phyloP scores from a whole-genome alignment of 2,797 vertebrate species.

The Myiotriccus ornatus region DNA sequence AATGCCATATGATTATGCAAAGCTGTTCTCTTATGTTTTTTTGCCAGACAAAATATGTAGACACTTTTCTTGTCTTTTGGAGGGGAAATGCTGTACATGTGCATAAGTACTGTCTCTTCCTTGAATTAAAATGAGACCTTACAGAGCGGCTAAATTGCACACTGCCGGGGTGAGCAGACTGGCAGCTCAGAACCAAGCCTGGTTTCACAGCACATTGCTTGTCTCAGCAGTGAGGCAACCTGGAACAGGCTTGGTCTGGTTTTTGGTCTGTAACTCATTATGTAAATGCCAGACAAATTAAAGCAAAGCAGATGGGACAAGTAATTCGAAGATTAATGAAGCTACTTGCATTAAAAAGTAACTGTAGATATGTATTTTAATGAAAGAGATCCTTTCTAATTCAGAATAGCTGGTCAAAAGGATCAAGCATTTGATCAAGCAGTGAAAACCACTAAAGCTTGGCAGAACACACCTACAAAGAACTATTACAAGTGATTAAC shows the following conservation, averaged over 20 bases:
- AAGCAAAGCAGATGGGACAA: constrained; percentile 67
- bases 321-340: constrained; percentile 63
- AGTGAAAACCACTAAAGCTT: neutral
- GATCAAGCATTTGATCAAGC: neutral
- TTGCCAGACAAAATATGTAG: constrained; percentile 62
- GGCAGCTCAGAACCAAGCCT: neutral
- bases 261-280: constrained; percentile 48
- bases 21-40: constrained; percentile 40
- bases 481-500: neutral
- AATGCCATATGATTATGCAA: constrained; percentile 37
- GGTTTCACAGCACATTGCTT: constrained; percentile 51
- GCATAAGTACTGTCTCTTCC: constrained; percentile 36
- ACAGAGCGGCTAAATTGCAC: neutral
- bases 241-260: constrained; percentile 46
- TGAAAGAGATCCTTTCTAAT: neutral
- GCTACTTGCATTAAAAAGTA: constrained; percentile 38
- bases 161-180: neutral
- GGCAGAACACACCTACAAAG: neutral
- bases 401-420: constrained; percentile 12
- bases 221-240: constrained; percentile 36
- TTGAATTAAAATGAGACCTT: constrained; percentile 28
- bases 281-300: constrained; percentile 69
- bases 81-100: constrained; percentile 36
- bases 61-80: constrained; percentile 39
- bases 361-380: neutral